Evolutionary conservation across 92 coral and sea anemone genomes (phyloP).

Genomic region (Porites rus): DNA sequence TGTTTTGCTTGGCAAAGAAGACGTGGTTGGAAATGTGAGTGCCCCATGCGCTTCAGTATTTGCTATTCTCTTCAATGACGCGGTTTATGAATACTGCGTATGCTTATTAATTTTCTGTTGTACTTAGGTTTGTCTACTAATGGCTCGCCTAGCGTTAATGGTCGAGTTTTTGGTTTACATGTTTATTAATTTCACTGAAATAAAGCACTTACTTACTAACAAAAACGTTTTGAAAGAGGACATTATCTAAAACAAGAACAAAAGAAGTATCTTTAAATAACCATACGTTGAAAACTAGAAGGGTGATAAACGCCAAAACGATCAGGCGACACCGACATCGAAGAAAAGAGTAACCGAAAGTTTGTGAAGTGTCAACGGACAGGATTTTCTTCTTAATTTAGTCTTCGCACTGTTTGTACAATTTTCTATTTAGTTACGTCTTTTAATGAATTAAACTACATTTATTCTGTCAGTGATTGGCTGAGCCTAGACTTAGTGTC

Average conservation of each 20-base stretch:
- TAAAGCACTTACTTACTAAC: background rate
- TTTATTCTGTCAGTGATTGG: background rate
- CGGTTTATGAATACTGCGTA: background rate
- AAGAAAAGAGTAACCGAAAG: background rate
- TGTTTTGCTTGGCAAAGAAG: background rate
- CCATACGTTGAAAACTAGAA: constrained; percentile 7
- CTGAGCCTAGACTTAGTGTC: constrained; percentile 1
- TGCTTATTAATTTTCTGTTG: constrained; percentile 16
- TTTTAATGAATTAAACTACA: constrained; percentile 23
- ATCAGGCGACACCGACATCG: background rate
- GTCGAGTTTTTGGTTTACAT: constrained; percentile 10
- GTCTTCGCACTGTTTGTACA: constrained; percentile 33
- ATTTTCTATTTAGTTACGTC: constrained; percentile 32
- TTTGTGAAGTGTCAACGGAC: constrained; percentile 19
- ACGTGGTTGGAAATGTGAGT: background rate
- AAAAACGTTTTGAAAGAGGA: constrained; percentile 10
- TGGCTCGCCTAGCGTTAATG: constrained; percentile 18
- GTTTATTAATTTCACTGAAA: constrained; percentile 23
- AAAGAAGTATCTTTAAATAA: background rate
- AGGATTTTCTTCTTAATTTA: constrained; percentile 17
- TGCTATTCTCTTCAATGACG: background rate
- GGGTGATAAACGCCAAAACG: background rate
- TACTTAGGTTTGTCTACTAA: constrained; percentile 21
- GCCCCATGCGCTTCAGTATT: background rate
- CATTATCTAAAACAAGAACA: background rate